Conservation (phyloP, 2,113 vertebrate genomes). For the Daboia siamensis region DNA sequence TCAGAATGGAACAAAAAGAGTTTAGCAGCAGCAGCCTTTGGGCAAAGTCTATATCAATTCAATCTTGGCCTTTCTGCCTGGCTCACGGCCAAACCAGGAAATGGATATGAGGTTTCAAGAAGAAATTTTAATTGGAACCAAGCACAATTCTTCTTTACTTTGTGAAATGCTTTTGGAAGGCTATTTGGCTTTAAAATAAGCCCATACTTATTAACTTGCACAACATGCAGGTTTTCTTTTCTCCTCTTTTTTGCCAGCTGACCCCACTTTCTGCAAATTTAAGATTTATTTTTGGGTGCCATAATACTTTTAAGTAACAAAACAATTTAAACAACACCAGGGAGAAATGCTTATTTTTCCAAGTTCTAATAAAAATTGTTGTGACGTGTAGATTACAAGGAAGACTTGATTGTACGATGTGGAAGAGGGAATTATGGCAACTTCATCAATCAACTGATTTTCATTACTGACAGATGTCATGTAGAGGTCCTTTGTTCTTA, state of each 20-base stretch:
- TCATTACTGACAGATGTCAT: neutral
- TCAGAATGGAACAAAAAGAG: neutral
- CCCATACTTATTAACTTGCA: neutral
- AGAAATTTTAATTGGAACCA: constrained; percentile 10
- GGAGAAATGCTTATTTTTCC: neutral
- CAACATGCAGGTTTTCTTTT: neutral
- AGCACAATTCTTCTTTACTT: neutral
- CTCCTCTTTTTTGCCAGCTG: neutral
- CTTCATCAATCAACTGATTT: neutral
- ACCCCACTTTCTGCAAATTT: neutral
- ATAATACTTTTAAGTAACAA: neutral
- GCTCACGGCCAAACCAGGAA: constrained; percentile 19
- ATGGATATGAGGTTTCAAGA: constrained; percentile 2
- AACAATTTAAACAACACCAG: neutral
- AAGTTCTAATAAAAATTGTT: neutral
- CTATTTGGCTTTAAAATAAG: constrained; percentile 3
- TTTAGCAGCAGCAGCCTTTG: neutral
- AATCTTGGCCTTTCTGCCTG: neutral
- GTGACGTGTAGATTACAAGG: neutral
- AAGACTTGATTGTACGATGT: neutral
- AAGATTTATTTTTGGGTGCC: neutral
- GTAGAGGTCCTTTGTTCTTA: neutral
- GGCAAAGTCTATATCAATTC: neutral
- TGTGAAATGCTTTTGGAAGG: constrained; percentile 13
- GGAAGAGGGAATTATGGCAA: neutral